phyloP scores from a whole-genome alignment of 2,797 vertebrate genomes.

The Pseudopleuronectes americanus region DNA sequence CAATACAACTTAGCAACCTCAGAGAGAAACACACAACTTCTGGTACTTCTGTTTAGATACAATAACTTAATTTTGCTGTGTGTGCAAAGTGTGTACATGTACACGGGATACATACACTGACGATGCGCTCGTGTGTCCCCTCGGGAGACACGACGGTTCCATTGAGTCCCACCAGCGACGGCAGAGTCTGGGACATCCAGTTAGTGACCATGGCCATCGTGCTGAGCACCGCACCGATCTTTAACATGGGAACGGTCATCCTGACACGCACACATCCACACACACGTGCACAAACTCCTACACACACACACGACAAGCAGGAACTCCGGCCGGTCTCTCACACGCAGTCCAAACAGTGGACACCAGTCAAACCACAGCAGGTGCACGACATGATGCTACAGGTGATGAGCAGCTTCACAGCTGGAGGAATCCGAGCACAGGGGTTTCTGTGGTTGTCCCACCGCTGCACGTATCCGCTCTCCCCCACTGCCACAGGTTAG shows the following conservation, averaged over 20 bases:
- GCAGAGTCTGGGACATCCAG: conserved; percentile 87
- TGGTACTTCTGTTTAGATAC: not conserved
- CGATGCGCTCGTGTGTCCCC: conserved; percentile 80
- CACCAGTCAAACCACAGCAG: conserved; percentile 39
- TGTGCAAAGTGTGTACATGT: conserved; percentile 11
- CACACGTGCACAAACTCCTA: conserved; percentile 26
- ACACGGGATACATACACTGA: conserved; percentile 79
- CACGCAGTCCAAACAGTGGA: conserved; percentile 56
- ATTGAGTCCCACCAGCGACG: conserved; percentile 82
- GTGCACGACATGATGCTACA: conserved; percentile 41
- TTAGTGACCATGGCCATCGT: conserved; percentile 86
- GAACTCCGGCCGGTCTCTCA: conserved; percentile 48
- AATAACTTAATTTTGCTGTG: not conserved
- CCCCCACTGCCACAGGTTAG: conserved; percentile 50
- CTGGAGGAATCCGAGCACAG: conserved; percentile 13
- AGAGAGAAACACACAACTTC: not conserved
- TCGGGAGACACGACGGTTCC: conserved; percentile 74
- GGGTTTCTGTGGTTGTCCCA: conserved; percentile 14
- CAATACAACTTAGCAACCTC: too few species aligned
- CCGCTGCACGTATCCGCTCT: conserved; percentile 33
- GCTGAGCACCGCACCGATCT: conserved; percentile 84
- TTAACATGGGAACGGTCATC: conserved; percentile 83
- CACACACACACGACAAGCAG: not conserved
- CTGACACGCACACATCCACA: conserved; percentile 54
- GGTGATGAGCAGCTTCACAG: conserved; percentile 32